Evolutionary conservation across 2,797 vertebrate genomes (phyloP).

Genomic region (Pteronotus mesoamericanus): DNA sequence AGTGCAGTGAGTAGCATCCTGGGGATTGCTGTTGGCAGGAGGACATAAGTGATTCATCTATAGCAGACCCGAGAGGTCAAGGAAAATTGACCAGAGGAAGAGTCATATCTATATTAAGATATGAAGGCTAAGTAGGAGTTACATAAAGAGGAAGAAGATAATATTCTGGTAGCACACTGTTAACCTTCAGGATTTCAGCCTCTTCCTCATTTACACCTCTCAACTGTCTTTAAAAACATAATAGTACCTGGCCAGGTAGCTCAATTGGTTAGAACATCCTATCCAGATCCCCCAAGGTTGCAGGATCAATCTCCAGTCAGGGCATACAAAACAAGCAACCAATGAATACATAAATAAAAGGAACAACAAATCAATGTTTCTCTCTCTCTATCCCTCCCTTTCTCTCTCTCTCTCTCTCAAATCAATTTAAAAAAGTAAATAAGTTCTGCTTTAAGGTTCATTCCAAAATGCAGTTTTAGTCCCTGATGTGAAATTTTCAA

Average conservation of each 20-base stretch:
- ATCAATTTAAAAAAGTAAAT: not conserved
- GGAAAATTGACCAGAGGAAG: not conserved
- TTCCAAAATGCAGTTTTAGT: not conserved
- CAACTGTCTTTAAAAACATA: not conserved
- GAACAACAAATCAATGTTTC: too few relatives aligned
- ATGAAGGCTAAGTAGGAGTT: not conserved
- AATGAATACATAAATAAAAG: too few relatives aligned
- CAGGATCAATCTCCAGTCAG: too few relatives aligned
- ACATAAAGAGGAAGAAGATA: not conserved
- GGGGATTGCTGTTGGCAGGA: not conserved
- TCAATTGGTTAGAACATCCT: not conserved
- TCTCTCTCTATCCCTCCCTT: not conserved
- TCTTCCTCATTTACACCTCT: not conserved
- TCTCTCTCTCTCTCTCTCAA: too few relatives aligned
- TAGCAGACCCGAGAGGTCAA: not conserved
- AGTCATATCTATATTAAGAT: not conserved
- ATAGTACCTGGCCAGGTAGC: not conserved
- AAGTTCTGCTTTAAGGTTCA: not conserved
- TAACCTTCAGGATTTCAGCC: not conserved
- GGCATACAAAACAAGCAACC: too few relatives aligned
- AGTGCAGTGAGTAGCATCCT: not conserved
- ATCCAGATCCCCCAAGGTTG: not conserved
- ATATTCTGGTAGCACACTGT: not conserved
- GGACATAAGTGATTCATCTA: not conserved
- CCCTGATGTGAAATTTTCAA: not conserved